Evolutionary conservation across 2,113 vertebrate species (phyloP).

Genomic region (Artemisiospiza belli): DNA sequence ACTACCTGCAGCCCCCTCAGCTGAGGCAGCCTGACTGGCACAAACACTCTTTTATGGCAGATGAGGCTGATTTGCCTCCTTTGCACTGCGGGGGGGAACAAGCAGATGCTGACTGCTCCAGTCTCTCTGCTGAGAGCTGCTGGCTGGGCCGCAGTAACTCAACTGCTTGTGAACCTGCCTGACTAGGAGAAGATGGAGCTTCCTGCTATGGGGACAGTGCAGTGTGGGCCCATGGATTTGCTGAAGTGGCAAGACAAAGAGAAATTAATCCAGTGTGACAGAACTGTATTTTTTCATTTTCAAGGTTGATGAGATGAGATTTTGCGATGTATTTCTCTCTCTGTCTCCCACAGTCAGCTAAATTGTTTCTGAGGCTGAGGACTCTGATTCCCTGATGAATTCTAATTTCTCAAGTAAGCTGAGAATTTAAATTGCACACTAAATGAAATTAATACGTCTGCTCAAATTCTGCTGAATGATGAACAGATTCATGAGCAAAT

Average conservation of each 20-base stretch:
- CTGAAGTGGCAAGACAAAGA: neutral
- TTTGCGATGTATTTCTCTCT: neutral
- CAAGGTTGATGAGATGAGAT: neutral
- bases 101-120: neutral
- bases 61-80: neutral
- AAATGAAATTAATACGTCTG: conserved; percentile 11
- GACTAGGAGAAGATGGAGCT: neutral
- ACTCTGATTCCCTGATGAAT: neutral
- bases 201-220: neutral
- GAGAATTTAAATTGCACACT: conserved; percentile 17
- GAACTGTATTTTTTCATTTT: neutral
- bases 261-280: neutral
- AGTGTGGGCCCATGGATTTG: neutral
- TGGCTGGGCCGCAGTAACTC: neutral
- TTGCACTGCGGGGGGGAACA: neutral
- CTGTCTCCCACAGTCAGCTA: neutral
- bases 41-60: neutral
- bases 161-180: neutral
- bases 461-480: neutral
- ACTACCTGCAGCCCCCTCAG: neutral
- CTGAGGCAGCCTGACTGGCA: neutral
- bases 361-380: neutral
- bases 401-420: neutral
- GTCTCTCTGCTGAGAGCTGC: neutral
- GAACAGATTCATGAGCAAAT: neutral